These are phyloP conservation scores for Rhinoderma darwinii DNA, from an alignment of 2,113 vertebrate genomes.

Conservation along the genomic window DNA sequence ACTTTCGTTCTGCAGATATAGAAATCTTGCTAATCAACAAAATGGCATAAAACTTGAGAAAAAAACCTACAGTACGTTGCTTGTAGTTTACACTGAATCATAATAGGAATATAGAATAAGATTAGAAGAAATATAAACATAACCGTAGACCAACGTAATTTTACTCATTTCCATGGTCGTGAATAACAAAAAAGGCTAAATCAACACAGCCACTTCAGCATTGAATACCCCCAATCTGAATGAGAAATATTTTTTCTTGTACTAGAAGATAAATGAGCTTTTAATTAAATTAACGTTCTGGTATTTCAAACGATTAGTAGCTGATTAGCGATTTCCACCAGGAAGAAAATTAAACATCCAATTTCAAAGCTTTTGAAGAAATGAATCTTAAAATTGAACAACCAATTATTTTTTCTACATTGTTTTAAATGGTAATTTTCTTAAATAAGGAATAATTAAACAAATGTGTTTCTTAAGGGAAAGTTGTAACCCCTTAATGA, in stretches of 20 bases:
- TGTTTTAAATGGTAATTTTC: not conserved
- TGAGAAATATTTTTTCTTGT: slow-evolving; percentile 43
- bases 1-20: no score
- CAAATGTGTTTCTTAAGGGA: not conserved
- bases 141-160: not conserved
- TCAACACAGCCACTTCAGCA: slow-evolving; percentile 3
- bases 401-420: slow-evolving; percentile 15
- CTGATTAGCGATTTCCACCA: slow-evolving; percentile 29
- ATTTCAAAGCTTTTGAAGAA: slow-evolving; percentile 39
- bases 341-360: slow-evolving; percentile 36
- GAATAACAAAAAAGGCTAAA: not conserved
- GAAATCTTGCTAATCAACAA: no score
- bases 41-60: no score
- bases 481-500: not conserved
- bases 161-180: not conserved
- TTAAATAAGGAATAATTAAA: not conserved
- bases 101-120: no score
- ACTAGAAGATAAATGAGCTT: slow-evolving; percentile 14
- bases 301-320: slow-evolving; percentile 46
- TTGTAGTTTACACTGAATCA: no score
- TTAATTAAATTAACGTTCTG: slow-evolving; percentile 37
- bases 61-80: no score
- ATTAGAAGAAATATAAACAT: no score
- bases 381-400: not conserved
- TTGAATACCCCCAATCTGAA: not conserved